phyloP scores from a whole-genome alignment of 2,113 vertebrate species.

The Conger conger region DNA sequence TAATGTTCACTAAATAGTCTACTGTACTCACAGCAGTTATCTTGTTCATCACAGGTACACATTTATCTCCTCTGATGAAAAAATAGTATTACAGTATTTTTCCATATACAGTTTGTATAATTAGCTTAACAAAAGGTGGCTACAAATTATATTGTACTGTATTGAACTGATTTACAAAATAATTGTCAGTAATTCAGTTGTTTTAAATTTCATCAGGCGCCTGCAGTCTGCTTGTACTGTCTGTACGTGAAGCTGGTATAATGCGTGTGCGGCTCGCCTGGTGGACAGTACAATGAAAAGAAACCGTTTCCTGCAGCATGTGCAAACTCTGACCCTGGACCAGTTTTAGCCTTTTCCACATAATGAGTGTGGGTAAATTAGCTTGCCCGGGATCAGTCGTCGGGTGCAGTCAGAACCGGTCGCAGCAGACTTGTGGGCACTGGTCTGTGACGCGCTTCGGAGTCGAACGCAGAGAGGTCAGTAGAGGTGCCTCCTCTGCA shows the following conservation, averaged over 20 bases:
- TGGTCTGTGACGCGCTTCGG: neutral
- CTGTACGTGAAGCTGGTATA: too few species aligned
- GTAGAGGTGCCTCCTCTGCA: neutral
- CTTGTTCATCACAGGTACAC: neutral
- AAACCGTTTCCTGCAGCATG: neutral
- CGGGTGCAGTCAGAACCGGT: neutral
- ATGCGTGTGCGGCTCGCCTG: too few species aligned
- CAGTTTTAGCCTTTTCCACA: neutral
- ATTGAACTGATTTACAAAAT: neutral
- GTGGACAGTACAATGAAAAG: too few species aligned
- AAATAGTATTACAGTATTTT: too few species aligned
- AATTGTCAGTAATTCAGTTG: neutral
- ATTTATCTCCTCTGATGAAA: too few species aligned
- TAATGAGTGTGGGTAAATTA: neutral
- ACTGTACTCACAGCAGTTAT: neutral
- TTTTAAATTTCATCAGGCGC: neutral
- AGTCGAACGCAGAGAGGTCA: too few species aligned
- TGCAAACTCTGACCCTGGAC: neutral
- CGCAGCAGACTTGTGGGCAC: neutral
- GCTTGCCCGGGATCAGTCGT: neutral
- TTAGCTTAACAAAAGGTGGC: too few species aligned
- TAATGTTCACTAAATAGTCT: neutral
- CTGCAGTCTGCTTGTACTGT: too few species aligned
- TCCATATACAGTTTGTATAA: too few species aligned
- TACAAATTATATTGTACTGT: neutral